Evolutionary conservation across 2,888 invertebrate genomes (phyloP), one percentile per base, ranked within the genome.

Genomic region (Drosophila borealis): DNA sequence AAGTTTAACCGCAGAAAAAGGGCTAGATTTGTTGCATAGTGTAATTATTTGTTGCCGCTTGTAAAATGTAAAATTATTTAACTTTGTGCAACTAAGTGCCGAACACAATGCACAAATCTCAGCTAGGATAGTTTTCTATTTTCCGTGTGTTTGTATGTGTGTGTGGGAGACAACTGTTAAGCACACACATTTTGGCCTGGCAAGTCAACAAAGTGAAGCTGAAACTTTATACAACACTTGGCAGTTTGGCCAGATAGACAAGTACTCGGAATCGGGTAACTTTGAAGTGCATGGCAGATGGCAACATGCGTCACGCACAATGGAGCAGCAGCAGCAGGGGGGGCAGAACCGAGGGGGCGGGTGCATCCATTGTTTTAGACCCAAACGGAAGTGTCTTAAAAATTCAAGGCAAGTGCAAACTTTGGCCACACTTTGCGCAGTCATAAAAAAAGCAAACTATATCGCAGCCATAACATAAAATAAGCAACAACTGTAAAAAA

Each of bases 351-450:
- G 21, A 25, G 5, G 5, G 25, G 25, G 25, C 25, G 21, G 21
- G 25, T 1, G 25, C 25, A 8, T 29, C 61, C 64, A 70, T 83
- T 81, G 83, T 81, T 74, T 81, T 66, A 57, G 48, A 37, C 13
- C 54, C 41, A 44, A 34, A 8, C 57, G 44, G 36, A 37, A 67
- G 53, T 51, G 65, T 60, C 76, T 67, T 75, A 64, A 75, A 61
- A 72, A 72, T 75, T 68, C 75, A 76, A 73, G 70, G 62, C 73
- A 64, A 75, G 61, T 65, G 65, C 65, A 76, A 84, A 82, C 70
- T 83, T 85, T 63, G 64, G 66, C 63, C 82, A 74, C 77, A 82
- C 84, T 82, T 82, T 81, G 75, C 81, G 83, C 83, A 83, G 85
- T 82, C 85, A 85, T 83, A 83, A 83, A 83, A 75, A 65, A 50